Percentiles rank a stretch among this genome's conserved stretches.
Conservation (phyloP, 2,888 invertebrate genomes). For the Neoaliturus tenellus region DNA sequence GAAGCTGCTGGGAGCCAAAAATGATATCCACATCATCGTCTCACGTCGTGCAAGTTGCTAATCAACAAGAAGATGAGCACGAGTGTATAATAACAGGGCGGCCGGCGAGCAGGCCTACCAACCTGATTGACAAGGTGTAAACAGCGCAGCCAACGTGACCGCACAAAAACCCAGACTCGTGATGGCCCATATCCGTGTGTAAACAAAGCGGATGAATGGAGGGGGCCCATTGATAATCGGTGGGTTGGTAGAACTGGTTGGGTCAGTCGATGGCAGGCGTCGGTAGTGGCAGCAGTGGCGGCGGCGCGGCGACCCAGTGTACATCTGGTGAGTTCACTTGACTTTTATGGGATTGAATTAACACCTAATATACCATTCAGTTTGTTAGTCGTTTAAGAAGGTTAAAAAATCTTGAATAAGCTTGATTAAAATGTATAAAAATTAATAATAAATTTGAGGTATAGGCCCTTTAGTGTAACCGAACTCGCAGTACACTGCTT, state of each 20-base stretch:
- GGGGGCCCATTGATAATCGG: slow-evolving; percentile 19
- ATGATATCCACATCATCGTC: neutral
- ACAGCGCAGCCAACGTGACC: slow-evolving; percentile 21
- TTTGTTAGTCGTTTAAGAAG: too few species aligned
- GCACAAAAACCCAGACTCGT: neutral
- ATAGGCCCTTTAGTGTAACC: too few species aligned
- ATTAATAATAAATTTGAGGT: too few species aligned
- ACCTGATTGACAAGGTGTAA: slow-evolving; percentile 21
- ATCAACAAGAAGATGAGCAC: slow-evolving; percentile 28
- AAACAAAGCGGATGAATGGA: slow-evolving; percentile 50
- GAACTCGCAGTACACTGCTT: too few species aligned
- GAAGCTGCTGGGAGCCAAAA: neutral
- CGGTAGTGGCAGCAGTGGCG: slow-evolving; percentile 24
- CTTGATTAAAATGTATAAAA: too few species aligned
- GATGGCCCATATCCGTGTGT: slow-evolving; percentile 39
- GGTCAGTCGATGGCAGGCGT: slow-evolving; percentile 40
- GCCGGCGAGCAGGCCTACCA: neutral
- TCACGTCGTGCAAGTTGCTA: neutral
- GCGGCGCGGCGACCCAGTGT: neutral
- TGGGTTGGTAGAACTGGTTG: slow-evolving; percentile 35
- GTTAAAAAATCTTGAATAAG: too few species aligned
- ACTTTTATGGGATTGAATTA: too few species aligned
- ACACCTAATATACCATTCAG: too few species aligned
- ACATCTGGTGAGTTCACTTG: neutral
- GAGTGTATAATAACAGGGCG: slow-evolving; percentile 17